Evolutionary conservation across 1,140 invertebrate genomes (phyloP).

Genomic region (Listronotus bonariensis): DNA sequence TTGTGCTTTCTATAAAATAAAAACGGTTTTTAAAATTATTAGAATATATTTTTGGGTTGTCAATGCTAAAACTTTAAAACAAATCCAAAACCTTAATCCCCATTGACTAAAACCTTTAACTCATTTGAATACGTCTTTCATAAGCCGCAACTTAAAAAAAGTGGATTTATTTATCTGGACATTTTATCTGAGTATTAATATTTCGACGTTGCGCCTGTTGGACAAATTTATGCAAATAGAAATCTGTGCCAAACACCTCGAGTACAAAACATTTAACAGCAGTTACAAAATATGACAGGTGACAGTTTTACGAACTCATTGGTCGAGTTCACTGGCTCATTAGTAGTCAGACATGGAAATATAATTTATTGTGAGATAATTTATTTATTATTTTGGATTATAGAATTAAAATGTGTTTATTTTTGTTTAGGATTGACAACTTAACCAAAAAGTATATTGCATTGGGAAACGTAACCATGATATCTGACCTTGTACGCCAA

Average conservation of each 20-base stretch:
- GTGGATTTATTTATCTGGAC: conserved; percentile 17
- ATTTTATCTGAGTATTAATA: conserved; percentile 18
- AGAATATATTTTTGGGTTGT: too few species aligned
- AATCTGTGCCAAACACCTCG: conserved; percentile 32
- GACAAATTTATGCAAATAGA: conserved; percentile 34
- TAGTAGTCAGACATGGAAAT: neutral
- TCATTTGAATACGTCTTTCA: conserved; percentile 27
- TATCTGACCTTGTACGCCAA: too few species aligned
- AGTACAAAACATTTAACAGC: conserved; percentile 21
- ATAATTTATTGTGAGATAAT: neutral
- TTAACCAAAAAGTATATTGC: too few species aligned
- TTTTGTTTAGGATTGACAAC: too few species aligned
- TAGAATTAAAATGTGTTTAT: too few species aligned
- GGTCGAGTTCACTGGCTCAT: neutral
- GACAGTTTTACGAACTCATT: neutral
- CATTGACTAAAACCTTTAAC: conserved; percentile 1
- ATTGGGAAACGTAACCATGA: too few species aligned
- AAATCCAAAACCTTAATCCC: conserved; percentile 4
- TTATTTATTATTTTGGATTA: too few species aligned
- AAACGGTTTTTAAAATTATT: too few species aligned
- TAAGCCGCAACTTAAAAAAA: conserved; percentile 7
- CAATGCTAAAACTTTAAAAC: too few species aligned
- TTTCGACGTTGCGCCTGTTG: conserved; percentile 25
- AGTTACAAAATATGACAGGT: conserved; percentile 19
- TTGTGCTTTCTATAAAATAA: too few species aligned